Conservation (phyloP, 2,888 invertebrate genomes). For the Drosophila rellima region DNA sequence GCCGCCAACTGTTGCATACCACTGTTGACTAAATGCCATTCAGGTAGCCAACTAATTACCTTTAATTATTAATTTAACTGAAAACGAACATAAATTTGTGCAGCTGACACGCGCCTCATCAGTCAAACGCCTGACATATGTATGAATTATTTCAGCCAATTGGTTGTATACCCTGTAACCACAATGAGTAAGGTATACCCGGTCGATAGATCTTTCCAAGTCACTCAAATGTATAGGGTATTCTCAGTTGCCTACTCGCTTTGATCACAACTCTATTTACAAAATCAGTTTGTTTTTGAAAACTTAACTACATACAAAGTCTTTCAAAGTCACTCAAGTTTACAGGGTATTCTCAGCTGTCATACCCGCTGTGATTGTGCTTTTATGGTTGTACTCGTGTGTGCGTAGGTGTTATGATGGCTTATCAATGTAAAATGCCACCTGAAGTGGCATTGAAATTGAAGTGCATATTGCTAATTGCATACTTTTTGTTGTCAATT, state of each 20-base stretch:
- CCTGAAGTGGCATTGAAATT: slow-evolving; percentile 49
- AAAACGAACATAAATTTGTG: slow-evolving; percentile 49
- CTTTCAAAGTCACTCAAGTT: background rate
- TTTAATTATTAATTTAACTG: slow-evolving; percentile 56
- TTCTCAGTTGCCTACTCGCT: background rate
- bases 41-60: slow-evolving; percentile 54
- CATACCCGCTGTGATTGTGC: background rate
- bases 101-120: slow-evolving; percentile 37
- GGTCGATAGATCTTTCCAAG: background rate
- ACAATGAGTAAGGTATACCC: background rate
- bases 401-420: slow-evolving; percentile 45
- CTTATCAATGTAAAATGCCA: slow-evolving; percentile 63
- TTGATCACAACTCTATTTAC: no score
- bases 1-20: slow-evolving; percentile 61
- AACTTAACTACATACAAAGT: no score
- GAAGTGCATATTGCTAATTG: slow-evolving; percentile 63
- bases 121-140: slow-evolving; percentile 53
- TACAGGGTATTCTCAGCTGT: slow-evolving; percentile 15
- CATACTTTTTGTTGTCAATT: slow-evolving; percentile 59
- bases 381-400: slow-evolving; percentile 4
- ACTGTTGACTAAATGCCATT: slow-evolving; percentile 26
- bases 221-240: slow-evolving; percentile 10
- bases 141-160: slow-evolving; percentile 54
- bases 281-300: no score
- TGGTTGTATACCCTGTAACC: slow-evolving; percentile 2